A percentile compares a stretch with the other conserved stretches of the same genome.
Evolutionary conservation across 64 coral and sea anemone species (phyloP).

Genomic region (Dendronephthya gigantea): DNA sequence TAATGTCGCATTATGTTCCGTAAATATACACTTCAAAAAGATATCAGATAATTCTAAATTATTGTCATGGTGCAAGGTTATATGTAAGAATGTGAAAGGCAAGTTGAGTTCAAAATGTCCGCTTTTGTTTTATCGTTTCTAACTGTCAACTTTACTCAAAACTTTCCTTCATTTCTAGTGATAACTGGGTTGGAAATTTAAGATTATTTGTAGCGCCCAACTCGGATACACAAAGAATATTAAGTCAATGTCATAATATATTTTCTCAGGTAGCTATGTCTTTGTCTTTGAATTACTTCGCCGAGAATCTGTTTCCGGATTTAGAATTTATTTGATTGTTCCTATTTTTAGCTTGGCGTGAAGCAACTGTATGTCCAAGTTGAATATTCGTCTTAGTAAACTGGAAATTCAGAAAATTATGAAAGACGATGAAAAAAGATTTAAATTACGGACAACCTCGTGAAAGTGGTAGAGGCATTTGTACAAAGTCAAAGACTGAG

Average conservation of each 20-base stretch:
- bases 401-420: not conserved
- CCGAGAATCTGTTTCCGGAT: too few relatives aligned
- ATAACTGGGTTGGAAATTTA: constrained; percentile 74
- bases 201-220: constrained; percentile 70
- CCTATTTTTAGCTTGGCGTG: constrained; percentile 54
- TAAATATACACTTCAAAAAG: too few relatives aligned
- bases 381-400: constrained; percentile 71
- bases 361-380: constrained; percentile 96
- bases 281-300: not conserved
- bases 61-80: too few relatives aligned
- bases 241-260: constrained; percentile 80
- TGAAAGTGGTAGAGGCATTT: not conserved
- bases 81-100: too few relatives aligned
- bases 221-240: constrained; percentile 78
- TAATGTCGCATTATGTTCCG: too few relatives aligned
- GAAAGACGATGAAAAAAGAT: not conserved
- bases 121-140: not conserved
- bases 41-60: too few relatives aligned
- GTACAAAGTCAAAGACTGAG: not conserved
- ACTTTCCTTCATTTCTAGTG: constrained; percentile 28
- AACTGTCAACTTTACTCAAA: too few relatives aligned
- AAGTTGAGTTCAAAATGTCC: not conserved
- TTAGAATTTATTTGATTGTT: not conserved
- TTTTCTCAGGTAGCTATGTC: constrained; percentile 96
- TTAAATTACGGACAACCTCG: not conserved